Evolutionary conservation across 2,113 vertebrate species (phyloP).

Genomic region (Pan paniscus): DNA sequence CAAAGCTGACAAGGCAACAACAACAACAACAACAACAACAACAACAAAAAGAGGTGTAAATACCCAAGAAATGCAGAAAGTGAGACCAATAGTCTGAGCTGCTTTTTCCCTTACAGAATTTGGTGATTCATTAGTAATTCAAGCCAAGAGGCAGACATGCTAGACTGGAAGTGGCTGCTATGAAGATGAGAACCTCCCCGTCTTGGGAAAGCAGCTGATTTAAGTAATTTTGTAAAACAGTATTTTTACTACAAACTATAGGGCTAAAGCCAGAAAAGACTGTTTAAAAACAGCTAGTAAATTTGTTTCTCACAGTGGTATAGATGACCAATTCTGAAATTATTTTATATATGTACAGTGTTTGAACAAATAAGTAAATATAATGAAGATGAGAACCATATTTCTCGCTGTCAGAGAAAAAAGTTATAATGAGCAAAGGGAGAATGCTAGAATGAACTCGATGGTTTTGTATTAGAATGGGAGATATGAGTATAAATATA

Average conservation of each 20-base stretch:
- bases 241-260: background rate
- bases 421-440: background rate
- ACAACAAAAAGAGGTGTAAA: background rate
- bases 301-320: background rate
- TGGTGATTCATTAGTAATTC: background rate
- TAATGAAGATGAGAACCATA: background rate
- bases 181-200: background rate
- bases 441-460: background rate
- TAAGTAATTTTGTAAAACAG: background rate
- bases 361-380: background rate
- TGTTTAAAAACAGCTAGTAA: background rate
- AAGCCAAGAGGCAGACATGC: background rate
- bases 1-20: background rate
- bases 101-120: background rate
- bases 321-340: background rate
- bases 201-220: background rate
- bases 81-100: background rate
- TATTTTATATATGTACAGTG: background rate
- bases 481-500: background rate
- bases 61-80: background rate
- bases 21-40: background rate
- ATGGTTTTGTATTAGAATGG: background rate
- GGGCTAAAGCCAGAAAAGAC: background rate
- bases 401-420: background rate
- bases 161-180: background rate